Base-by-base conservation (phyloP, 1,140 invertebrate genomes). In the Sitophilus oryzae region DNA sequence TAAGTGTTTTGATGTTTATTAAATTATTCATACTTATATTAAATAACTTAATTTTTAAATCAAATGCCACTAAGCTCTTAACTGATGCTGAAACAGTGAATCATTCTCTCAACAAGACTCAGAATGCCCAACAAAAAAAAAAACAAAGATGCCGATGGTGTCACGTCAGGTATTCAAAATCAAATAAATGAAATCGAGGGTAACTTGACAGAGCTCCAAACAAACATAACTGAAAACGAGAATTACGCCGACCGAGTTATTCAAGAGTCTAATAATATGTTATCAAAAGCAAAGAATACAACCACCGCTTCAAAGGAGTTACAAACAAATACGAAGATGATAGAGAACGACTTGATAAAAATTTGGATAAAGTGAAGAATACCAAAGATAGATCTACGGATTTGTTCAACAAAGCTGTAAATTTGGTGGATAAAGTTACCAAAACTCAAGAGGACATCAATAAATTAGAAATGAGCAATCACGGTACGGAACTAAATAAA, bases 111-210 rank as follows among this genome's bases (percentile, higher is more conserved):
- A 73, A 77, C 36, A 85, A 89, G 41, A 88, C 91, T 0, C 74
- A 81, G 60, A 76, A 75, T 3, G 89, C 88, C 1, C 93, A 96
- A 72, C 74, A 81, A 25, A 79, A 82, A 52, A 92, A 92, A 1
- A 77, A 85, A 61, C 70, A 73, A 65, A 48, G 46, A 54, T 21
- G 64, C 68, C 6, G 59, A 67, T 36, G 44, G 51, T 35, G 54
- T 58, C 23, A 68, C 64, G n/a, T 56, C 60, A 14, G 46, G 48
- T 15, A 67, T 65, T 8, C 43, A 61, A 10, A 25, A 51, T 10
- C 44, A 64, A 10, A 60, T 69, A 18, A 58, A 66, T 16, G 50
- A 56, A 22, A 52, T 70, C 1, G 60, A 59, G n/a, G 52, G 63
- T 3, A 61, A 64, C 54, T 40, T 71, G 16, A 56, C 44, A 14